Base-by-base conservation (phyloP, 2,113 vertebrate genomes). In the Pseudorhombus dupliciocellatus region DNA sequence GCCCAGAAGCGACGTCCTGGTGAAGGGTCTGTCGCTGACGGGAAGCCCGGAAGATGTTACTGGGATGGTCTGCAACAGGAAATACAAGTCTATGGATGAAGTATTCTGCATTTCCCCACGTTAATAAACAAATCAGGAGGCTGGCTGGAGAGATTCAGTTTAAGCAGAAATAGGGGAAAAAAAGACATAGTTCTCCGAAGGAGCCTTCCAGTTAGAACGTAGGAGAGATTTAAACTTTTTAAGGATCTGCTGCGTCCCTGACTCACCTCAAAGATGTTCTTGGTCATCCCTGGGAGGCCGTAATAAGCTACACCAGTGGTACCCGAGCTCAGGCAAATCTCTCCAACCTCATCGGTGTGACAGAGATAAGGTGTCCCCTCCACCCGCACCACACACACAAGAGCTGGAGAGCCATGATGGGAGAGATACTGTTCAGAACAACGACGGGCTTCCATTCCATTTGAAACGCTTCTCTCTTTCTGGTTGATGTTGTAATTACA, bases 321-420 rank as follows among this genome's bases (percentile, higher is more conserved):
- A 22, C 87, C 79, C 18, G 97, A 98, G 87, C 91, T 94, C 54
- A 99, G 93, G 57, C 97, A 98, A 79, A 99, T 94, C 85, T 99
- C 97, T 66, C 97, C 97, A 51, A 99, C 93, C 76, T 99, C 97
- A 14, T 99, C 97, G 0, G 94, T 96, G 83, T 94, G 95, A 82
- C 97, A 99, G 50, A 99, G 92, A 18, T 95, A 95, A 10, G 97
- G 97, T 9, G 89, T 91, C 0, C 97, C 97, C 48, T 98, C 97
- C 26, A 95, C 85, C 71, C 96, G 96, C 82, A 98, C 96, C 56
- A 98, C 95, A 84, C 97, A 98, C 9, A 96, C 90, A 30, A 91
- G 73, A 9, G 96, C 97, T 99, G 55, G 18, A 69, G 66, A 67
- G 85, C n/a, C 70, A 7, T 18, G 24, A 69, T 20, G 44, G 12